Base-by-base conservation (phyloP, 2,113 vertebrate genomes). In the Eidolon helvum region DNA sequence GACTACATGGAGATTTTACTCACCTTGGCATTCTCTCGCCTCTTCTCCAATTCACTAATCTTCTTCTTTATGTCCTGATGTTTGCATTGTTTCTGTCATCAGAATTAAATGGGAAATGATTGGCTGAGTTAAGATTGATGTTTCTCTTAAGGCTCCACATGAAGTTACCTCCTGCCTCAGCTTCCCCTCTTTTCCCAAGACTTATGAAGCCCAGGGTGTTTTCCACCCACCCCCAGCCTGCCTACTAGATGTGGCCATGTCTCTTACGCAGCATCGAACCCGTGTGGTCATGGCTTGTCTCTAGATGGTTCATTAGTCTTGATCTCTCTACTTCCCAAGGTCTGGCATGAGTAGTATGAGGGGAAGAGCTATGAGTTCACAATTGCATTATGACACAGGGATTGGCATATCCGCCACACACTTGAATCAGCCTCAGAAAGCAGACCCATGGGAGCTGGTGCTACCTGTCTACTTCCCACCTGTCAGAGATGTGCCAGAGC, bases 381-480 rank as follows among this genome's bases (percentile, higher is more conserved):
- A 96, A 59, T 53, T 7, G 85, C 91, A 92, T 94, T 97, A 59
- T 97, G 97, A 97, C 95, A 63, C 74, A 30, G 55, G 33, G 61
- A 12, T 87, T 43, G 33, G 45, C 68, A 16, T 43, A 11, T 19
- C 26, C 69, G 53, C 8, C 45, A 18, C 57, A 28, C 33, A 66
- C 82, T 4, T 68, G 78, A 53, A 71, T 59, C 65, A 63, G 24
- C 55, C 21, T 30, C 43, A 71, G 63, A 63, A 71, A 33, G 18
- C 53, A 75, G 65, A 57, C 38, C 26, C 48, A 15, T 12, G 45
- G 28, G 33, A 82, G 30, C 38, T 30, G 24, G 30, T 38, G 22
- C 38, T 15, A 3, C 45, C 43, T 40, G 28, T 9, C 53, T 35
- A 4, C 61, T 53, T 26, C 30, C 50, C 43, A 79, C 45, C 24